A percentile compares a stretch with the other conserved stretches of the same genome.
Evolutionary conservation across 2,113 vertebrate species (phyloP).

Genomic region (Dipodomys merriami): DNA sequence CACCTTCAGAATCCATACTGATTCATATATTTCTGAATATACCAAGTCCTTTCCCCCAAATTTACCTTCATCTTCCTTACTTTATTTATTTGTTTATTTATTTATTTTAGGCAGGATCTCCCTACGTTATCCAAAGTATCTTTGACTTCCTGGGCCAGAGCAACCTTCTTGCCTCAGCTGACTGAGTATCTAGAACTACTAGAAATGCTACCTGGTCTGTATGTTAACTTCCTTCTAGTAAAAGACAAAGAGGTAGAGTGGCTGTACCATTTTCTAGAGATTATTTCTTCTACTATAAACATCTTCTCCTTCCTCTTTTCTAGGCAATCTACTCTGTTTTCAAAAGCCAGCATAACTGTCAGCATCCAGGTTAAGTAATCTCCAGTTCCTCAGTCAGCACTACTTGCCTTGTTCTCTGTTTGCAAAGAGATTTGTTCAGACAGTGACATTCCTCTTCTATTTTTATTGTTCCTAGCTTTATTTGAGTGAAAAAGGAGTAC

Average conservation of each 20-base stretch:
- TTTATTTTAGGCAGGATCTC: background rate
- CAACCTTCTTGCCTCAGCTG: background rate
- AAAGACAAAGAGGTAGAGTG: background rate
- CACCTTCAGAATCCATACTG: background rate
- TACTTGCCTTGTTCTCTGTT: background rate
- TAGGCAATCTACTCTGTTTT: background rate
- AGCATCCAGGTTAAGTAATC: background rate
- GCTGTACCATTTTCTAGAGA: background rate
- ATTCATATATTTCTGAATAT: background rate
- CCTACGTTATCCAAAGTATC: background rate
- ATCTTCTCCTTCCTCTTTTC: background rate
- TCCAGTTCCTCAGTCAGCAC: background rate
- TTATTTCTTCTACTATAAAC: background rate
- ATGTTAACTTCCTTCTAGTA: background rate
- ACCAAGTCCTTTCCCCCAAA: background rate
- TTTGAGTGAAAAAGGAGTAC: too few relatives aligned
- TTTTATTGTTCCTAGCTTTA: slow-evolving; percentile 24
- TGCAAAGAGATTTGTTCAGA: background rate
- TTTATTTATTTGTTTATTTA: background rate
- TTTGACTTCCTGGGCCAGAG: background rate
- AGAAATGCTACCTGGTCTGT: too few relatives aligned
- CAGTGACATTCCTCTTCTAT: background rate
- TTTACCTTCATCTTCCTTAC: background rate
- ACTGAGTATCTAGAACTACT: background rate
- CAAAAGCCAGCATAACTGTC: background rate